Conservation (phyloP, 2,797 vertebrate species). For the Tinamus major region DNA sequence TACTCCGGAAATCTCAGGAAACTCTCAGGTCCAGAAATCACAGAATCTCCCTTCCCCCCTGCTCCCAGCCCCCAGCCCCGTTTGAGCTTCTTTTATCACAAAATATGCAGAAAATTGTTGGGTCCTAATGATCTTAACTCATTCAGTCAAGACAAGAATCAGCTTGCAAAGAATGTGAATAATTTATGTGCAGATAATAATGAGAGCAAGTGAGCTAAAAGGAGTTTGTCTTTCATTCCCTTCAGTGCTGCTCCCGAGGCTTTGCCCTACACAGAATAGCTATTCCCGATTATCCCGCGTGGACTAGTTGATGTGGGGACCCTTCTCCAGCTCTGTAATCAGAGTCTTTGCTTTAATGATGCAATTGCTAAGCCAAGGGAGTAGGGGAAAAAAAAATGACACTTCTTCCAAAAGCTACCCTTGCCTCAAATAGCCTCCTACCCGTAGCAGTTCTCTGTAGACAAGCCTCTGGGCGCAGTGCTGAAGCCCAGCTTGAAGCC, state of each 20-base stretch:
- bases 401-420: not conserved
- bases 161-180: constrained; percentile 45
- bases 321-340: not conserved
- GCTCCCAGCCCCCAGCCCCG: not conserved
- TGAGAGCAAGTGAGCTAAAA: not conserved
- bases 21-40: not conserved
- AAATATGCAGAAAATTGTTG: constrained; percentile 11
- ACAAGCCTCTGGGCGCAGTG: not conserved
- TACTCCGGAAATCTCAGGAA: not conserved
- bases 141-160: constrained; percentile 6
- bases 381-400: rapidly evolving
- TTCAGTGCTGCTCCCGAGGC: not conserved
- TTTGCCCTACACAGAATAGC: not conserved
- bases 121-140: not conserved
- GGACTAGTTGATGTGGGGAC: not conserved
- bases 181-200: constrained; percentile 16
- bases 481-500: not conserved
- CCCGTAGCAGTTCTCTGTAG: not conserved
- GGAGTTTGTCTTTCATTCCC: not conserved
- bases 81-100: not conserved
- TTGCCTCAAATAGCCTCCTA: not conserved
- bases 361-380: not conserved
- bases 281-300: not conserved
- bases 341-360: not conserved
- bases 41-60: not conserved